Conservation (phyloP, 2,888 invertebrate species). For the Platerodrilus igneus region DNA sequence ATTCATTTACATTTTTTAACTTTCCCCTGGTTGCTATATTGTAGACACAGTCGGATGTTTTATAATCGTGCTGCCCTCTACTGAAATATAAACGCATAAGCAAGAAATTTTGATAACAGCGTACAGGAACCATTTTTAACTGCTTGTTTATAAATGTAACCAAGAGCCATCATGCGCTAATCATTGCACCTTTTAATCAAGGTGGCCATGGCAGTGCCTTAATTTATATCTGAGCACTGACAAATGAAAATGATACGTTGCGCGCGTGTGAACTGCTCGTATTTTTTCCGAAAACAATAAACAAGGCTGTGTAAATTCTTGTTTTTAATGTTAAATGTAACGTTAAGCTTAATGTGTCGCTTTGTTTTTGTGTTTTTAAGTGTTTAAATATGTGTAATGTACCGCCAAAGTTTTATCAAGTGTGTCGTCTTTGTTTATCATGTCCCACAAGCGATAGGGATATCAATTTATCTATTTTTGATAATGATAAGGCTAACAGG, state of each 20-base stretch:
- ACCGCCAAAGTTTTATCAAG: slow-evolving; percentile 89
- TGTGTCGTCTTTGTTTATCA: slow-evolving; percentile 91
- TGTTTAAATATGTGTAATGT: slow-evolving; percentile 56
- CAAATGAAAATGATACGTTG: slow-evolving; percentile 40
- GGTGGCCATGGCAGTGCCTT: slow-evolving; percentile 49
- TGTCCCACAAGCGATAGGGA: slow-evolving; percentile 58
- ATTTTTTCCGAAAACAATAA: slow-evolving; percentile 39
- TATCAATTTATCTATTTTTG: slow-evolving; percentile 72
- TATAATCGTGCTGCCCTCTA: too few species aligned
- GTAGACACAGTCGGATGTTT: too few species aligned
- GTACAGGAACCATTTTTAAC: too few species aligned
- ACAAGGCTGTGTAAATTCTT: slow-evolving; percentile 42
- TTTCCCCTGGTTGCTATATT: too few species aligned
- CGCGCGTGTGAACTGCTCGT: slow-evolving; percentile 37
- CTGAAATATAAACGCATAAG: too few species aligned
- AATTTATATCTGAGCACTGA: slow-evolving; percentile 43
- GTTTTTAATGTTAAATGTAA: slow-evolving; percentile 42
- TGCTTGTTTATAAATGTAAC: slow-evolving; percentile 13
- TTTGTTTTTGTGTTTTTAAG: slow-evolving; percentile 45
- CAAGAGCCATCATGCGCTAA: slow-evolving; percentile 29
- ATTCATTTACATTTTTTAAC: too few species aligned
- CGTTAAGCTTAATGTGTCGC: slow-evolving; percentile 38
- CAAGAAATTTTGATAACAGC: too few species aligned
- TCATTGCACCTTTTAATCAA: slow-evolving; percentile 44
- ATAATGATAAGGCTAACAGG: slow-evolving; percentile 65